Base-by-base conservation (phyloP, 1,140 invertebrate genomes). In the Schlechtendalia chinensis region DNA sequence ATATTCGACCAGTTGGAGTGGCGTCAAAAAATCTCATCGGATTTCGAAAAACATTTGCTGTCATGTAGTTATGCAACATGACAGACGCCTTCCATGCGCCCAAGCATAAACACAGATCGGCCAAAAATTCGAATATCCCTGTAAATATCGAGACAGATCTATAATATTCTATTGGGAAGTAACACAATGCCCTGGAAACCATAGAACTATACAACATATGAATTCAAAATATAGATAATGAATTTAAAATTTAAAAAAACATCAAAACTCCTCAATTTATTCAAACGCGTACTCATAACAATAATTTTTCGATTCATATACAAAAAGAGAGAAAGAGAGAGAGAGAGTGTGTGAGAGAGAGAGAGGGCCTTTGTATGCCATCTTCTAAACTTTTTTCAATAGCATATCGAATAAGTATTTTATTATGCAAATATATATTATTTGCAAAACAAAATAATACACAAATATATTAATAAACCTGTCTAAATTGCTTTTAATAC, bases 11-110 rank as follows among this genome's bases (percentile, higher is more conserved):
- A 82, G 90, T 85, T 61, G 95, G 95, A 82, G 94, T 96, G 83
- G 91, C 92, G 87, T 97, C 95, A 88, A 93, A 97, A 89, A 96
- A 95, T 86, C 88, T 87, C 86, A 93, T 88, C 82, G 92, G 92
- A 75, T 91, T 89, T 84, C 90, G 90, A 84, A 97, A 86, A 84
- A 97, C 88, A 84, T 90, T 90, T 72, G 85, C 84, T 84, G 98
- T 88, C 86, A 97, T 90, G 81, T 89, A 84, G 82, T 89, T 85
- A 88, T 98, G 96, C 83, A 97, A 87, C 59, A 89, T 86, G 82
- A 87, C 87, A 81, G 93, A 91, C 32, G 94, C 95, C 79, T 88
- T 85, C 89, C 91, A 90, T 84, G 89, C 90, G 83, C 91, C 92
- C 87, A 93, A 86, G 83, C 88, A 89, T 80, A 91, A 91, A 84